Percentiles rank a stretch among this genome's conserved stretches.
These are phyloP conservation scores for Pocillopora grandis DNA, from an alignment of 92 coral and sea anemone genomes.

Conservation along the genomic window DNA sequence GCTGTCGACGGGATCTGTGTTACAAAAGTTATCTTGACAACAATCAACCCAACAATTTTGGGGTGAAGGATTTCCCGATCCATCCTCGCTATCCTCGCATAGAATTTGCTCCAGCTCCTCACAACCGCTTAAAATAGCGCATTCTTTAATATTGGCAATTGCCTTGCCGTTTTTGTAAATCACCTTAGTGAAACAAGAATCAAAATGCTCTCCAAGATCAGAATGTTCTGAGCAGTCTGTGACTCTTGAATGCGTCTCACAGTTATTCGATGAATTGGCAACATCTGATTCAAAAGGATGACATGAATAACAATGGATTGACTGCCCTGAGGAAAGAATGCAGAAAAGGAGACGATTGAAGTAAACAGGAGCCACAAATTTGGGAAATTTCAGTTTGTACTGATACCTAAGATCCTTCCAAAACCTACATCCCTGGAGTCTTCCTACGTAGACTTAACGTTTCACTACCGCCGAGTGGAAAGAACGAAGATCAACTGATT, in stretches of 20 bases:
- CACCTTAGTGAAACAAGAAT: constrained; percentile 33
- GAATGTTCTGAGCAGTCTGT: constrained; percentile 6
- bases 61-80: not conserved
- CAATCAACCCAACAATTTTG: constrained; percentile 19
- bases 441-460: no score
- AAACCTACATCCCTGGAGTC: no score
- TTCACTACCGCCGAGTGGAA: no score
- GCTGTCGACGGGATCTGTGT: not conserved
- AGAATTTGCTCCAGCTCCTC: constrained; percentile 20
- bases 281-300: not conserved
- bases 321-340: not conserved
- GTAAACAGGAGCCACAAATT: not conserved
- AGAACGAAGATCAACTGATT: no score
- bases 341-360: not conserved
- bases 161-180: not conserved
- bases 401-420: no score
- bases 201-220: constrained; percentile 2
- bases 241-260: not conserved
- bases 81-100: constrained; percentile 1
- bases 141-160: not conserved
- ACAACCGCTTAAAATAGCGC: constrained; percentile 14
- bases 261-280: not conserved
- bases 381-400: no score
- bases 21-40: constrained; percentile 22
- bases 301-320: constrained; percentile 10